Conservation (phyloP, 30 jellyfish, hydroid and myxozoan genomes). For the Rhopilema esculentum region DNA sequence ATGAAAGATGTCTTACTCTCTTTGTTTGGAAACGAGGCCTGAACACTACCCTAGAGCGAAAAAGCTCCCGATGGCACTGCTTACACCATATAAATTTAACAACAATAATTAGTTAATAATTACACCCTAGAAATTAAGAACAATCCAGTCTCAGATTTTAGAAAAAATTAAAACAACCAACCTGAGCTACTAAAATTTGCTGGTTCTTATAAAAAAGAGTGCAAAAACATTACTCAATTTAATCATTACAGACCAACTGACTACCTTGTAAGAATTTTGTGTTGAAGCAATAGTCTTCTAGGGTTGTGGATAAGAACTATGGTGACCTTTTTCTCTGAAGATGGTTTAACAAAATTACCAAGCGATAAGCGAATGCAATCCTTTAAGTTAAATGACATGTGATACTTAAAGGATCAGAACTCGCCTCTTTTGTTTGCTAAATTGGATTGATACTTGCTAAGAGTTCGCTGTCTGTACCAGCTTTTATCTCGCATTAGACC, state of each 20-base stretch:
- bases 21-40: no score
- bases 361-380: background rate
- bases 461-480: background rate
- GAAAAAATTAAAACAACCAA: no score
- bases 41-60: no score
- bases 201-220: no score
- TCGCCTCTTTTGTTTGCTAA: background rate
- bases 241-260: background rate
- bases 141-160: background rate
- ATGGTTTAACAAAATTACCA: background rate
- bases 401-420: background rate
- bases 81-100: no score
- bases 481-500: background rate
- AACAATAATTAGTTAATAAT: no score
- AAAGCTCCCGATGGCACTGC: no score
- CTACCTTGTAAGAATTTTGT: background rate
- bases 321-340: constrained; percentile 10
- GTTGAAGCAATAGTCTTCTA: background rate
- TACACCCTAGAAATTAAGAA: background rate
- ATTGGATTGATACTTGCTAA: constrained; percentile 7
- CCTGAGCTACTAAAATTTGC: no score
- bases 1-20: no score
- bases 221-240: no score
- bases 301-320: background rate
- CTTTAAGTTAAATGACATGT: background rate